Conservation (phyloP, 2,113 vertebrate species). For the Rhinopithecus roxellana region DNA sequence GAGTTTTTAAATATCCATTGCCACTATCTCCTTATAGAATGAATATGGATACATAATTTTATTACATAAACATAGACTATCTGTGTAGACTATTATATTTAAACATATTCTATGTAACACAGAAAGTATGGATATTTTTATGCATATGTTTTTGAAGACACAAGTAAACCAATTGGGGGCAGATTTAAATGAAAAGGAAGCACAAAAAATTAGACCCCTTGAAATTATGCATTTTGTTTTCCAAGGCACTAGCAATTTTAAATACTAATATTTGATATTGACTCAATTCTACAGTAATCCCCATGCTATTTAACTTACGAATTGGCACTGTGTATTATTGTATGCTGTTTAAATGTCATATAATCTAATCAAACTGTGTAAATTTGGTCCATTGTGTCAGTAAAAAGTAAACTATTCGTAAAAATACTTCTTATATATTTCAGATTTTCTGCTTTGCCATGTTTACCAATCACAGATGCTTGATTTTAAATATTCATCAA, state of each 20-base stretch:
- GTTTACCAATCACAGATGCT: conserved; percentile 60
- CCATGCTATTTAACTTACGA: conserved; percentile 32
- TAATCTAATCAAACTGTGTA: not conserved
- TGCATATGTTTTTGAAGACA: not conserved
- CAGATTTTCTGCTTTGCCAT: conserved; percentile 53
- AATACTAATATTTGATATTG: conserved; percentile 17
- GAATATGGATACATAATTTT: not conserved
- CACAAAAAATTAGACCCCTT: not conserved
- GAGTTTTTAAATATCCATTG: not conserved
- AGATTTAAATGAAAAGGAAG: not conserved
- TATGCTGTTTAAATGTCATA: conserved; percentile 16
- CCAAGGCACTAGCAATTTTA: not conserved
- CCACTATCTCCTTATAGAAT: not conserved
- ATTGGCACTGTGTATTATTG: not conserved
- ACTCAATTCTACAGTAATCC: conserved; percentile 19
- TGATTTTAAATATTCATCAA: conserved; percentile 69
- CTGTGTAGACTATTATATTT: not conserved
- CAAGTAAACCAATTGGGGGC: not conserved
- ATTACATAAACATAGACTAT: not conserved
- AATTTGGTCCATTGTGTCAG: not conserved
- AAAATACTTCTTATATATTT: conserved; percentile 56
- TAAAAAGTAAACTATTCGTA: not conserved
- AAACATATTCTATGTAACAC: not conserved
- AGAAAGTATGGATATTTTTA: not conserved
- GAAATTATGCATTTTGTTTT: not conserved